Evolutionary conservation across 1,140 invertebrate species (phyloP), one percentile per base, ranked within the genome.

Genomic region (Triops cancriformis): DNA sequence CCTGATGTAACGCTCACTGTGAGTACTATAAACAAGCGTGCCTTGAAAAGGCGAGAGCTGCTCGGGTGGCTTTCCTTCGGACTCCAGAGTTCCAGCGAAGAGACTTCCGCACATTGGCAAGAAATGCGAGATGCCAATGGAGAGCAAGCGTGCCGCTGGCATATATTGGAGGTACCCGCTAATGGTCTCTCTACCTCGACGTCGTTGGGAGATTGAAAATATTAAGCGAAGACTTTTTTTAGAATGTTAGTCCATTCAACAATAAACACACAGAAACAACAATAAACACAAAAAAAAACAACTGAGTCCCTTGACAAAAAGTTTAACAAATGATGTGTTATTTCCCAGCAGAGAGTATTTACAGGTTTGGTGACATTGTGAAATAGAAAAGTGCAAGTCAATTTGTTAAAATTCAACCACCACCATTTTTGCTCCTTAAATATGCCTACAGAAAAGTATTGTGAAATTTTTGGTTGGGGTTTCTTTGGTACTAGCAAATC

Each of bases 11-110:
- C 95, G 0, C 86, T 98, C 74, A 95, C 97, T 89, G 89, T 97
- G 73, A 95, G 94, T 0, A 94, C 97, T 18, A 97, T 97, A 87
- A 94, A 95, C 84, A 90, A 92, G 78, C 91, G 94, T 78, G 91
- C 93, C 81, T 95, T 97, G 87, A 97, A 97, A 81, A 91, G 94
- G 79, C 97, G 97, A 82, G 95, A 98, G 84, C 94, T 97, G 92
- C 93, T 97, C 78, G 96, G 96, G 73, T 97, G 95, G 95, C 95
- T 97, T 85, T 94, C 94, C 78, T 84, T 97, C 73, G 96, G 96
- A 12, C 86, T 94, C 82, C 96, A 94, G 84, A 94, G 94, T 79
- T 96, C 94, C 27, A 94, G 95, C 23, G 91, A 94, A 73, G 95
- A 97, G 82, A 94, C 97, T 84, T 86, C 92, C n/a, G 89, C 93